A percentile compares a stretch with the other conserved stretches of the same genome.
Evolutionary conservation across 1,140 invertebrate species (phyloP).

Genomic region (Lasioglossum baleicum): DNA sequence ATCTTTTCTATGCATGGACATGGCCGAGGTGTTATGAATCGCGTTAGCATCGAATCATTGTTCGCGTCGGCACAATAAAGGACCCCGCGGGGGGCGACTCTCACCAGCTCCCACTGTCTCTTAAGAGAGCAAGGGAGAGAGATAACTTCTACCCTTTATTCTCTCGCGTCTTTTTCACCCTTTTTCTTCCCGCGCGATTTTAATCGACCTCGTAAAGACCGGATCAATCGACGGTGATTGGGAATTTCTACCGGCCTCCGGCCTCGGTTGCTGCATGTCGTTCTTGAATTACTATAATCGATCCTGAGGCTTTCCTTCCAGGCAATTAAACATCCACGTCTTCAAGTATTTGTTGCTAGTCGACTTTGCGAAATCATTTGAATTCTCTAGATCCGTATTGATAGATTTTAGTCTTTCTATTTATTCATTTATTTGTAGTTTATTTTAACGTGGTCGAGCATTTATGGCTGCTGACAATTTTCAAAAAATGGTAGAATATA

Average conservation of each 20-base stretch:
- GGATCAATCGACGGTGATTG: slow-evolving; percentile 50
- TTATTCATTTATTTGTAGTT: no score
- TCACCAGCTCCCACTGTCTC: slow-evolving; percentile 30
- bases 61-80: slow-evolving; percentile 67
- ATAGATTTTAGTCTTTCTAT: no score
- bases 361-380: no score
- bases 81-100: slow-evolving; percentile 56
- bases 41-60: slow-evolving; percentile 72
- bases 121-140: no score
- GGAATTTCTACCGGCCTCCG: slow-evolving; percentile 29
- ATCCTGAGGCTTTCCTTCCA: not conserved
- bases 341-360: no score
- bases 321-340: no score
- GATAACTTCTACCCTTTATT: slow-evolving; percentile 34
- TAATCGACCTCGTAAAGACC: slow-evolving; percentile 60
- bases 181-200: slow-evolving; percentile 32
- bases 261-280: slow-evolving; percentile 17
- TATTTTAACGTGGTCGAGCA: no score
- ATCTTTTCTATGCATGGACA: slow-evolving; percentile 60
- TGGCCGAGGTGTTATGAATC: slow-evolving; percentile 60
- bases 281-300: not conserved
- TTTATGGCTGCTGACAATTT: no score
- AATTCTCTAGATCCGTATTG: no score
- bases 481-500: no score
- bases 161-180: slow-evolving; percentile 8